Evolutionary conservation across 2,888 invertebrate genomes (phyloP), one percentile per base, ranked within the genome.

Genomic region (Luperina testacea): DNA sequence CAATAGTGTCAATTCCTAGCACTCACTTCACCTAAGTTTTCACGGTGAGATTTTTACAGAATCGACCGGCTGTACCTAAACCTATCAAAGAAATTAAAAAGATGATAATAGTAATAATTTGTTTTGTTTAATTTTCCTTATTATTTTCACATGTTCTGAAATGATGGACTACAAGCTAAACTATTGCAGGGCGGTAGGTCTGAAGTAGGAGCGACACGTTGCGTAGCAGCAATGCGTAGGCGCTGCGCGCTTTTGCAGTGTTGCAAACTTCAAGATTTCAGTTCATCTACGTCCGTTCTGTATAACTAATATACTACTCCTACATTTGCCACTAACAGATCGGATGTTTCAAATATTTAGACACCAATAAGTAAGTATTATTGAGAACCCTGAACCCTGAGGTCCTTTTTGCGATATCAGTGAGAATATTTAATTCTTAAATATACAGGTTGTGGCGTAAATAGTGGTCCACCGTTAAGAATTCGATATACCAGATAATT

Each of bases 191-290:
- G 11, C 51, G 13, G n/a, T 51, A 15, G 24, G 2, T 68, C 61
- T 75, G n/a, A 75, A 82, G 45, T 27, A 48, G 15, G 20, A 63
- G 24, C 53, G 82, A 27, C 45, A 82, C 8, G 45, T 82, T 80
- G 80, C 82, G 8, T 63, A 11, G 53, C 3, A 48, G 9, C 7
- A 17, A 45, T 63, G 53, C 27, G 61, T 17, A 80, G 80, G 80
- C 82, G 68, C 76, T n/a, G 11, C 1, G 3, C 11, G 24, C 42
- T 53, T 45, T 27, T 15, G 3, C 11, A 45, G 6, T 81, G 6
- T 45, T 81, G 15, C 4, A 51, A 65, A 80, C 2, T 17, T 48
- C 1, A 79, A 63, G 15, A 53, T 63, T 32, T 15, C 11, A 45
- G 53, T 27, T 53, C 1, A n/a, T 78, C 38, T 51, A 38, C 38